A percentile compares a stretch with the other conserved stretches of the same genome.
Evolutionary conservation across 2,797 vertebrate genomes (phyloP).

Genomic region (Tragopan temminckii): DNA sequence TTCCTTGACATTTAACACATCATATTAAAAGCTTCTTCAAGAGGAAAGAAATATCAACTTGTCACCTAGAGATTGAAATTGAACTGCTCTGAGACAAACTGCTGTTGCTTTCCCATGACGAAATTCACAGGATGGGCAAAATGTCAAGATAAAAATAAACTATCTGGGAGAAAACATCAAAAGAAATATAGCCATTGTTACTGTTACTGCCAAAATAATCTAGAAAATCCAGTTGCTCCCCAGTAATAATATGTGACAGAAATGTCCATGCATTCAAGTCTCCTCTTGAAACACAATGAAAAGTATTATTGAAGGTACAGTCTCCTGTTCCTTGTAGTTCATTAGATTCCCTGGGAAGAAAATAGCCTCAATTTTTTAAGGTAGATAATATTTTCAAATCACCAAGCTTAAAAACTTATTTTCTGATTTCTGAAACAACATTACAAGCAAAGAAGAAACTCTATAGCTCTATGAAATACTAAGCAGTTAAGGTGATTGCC

Average conservation of each 20-base stretch:
- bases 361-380: constrained; percentile 37
- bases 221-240: constrained; percentile 68
- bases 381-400: constrained; percentile 48
- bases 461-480: constrained; percentile 1
- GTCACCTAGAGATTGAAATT: constrained; percentile 84
- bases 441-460: constrained; percentile 13
- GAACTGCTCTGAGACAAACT: constrained; percentile 83
- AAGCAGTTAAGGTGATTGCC: background rate
- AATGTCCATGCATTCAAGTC: constrained; percentile 44
- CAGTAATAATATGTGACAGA: constrained; percentile 45
- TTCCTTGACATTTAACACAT: constrained; percentile 86
- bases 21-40: constrained; percentile 85
- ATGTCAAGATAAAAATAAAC: constrained; percentile 85
- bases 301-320: constrained; percentile 2
- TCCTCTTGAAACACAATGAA: constrained; percentile 49
- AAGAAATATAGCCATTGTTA: constrained; percentile 72
- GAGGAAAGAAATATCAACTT: constrained; percentile 85
- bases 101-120: constrained; percentile 80
- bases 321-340: constrained; percentile 4
- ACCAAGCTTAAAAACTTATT: constrained; percentile 36
- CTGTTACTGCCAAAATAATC: constrained; percentile 72
- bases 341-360: constrained; percentile 41
- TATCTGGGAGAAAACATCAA: constrained; percentile 56
- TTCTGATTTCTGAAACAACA: constrained; percentile 36
- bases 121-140: constrained; percentile 83